Percentiles rank a stretch among this genome's conserved stretches.
Evolutionary conservation across 2,113 vertebrate genomes (phyloP).

Genomic region (Nestor notabilis): DNA sequence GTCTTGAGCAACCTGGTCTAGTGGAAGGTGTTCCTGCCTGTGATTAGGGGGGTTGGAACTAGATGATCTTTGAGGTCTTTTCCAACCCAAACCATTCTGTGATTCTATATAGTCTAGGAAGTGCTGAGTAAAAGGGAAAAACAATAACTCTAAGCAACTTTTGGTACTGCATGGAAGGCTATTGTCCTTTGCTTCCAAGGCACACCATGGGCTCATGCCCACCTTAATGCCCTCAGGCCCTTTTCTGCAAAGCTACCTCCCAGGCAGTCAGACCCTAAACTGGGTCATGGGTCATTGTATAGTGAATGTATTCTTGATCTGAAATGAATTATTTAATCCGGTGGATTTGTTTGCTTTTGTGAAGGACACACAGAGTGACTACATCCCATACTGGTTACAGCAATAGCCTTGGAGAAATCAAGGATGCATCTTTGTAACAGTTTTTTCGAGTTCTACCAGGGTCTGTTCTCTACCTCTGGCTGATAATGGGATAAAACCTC

Average conservation of each 20-base stretch:
- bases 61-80: background rate
- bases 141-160: rapidly evolving
- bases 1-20: background rate
- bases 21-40: background rate
- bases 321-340: background rate
- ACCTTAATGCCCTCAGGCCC: background rate
- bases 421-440: background rate
- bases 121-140: background rate
- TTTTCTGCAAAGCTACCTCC: background rate
- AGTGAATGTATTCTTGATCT: background rate
- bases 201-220: background rate
- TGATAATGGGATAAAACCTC: background rate
- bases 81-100: background rate
- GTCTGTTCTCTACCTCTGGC: background rate
- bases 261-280: background rate
- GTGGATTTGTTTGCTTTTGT: background rate
- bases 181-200: background rate
- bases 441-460: background rate
- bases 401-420: background rate
- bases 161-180: background rate
- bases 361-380: background rate
- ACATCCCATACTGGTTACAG: background rate
- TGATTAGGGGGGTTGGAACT: background rate
- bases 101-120: background rate
- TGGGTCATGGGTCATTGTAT: background rate